phyloP scores from a whole-genome alignment of 2,888 invertebrate genomes.

The Protophormia terraenovae region DNA sequence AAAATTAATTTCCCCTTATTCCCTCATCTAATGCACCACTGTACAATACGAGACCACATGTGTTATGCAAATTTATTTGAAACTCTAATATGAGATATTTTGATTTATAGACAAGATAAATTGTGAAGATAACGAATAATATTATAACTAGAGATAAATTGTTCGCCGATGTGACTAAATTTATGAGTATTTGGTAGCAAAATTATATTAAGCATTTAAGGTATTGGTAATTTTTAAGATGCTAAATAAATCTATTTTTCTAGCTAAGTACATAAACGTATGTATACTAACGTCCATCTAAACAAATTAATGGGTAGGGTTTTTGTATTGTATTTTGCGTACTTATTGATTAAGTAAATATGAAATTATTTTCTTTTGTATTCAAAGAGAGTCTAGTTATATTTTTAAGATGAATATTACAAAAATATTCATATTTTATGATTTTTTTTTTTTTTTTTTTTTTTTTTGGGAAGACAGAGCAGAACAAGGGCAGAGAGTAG shows the following conservation, averaged over 20 bases:
- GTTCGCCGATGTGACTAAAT: conserved; percentile 21
- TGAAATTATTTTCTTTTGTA: conserved; percentile 51
- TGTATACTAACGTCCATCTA: background rate
- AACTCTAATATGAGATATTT: background rate
- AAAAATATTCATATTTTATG: conserved; percentile 13
- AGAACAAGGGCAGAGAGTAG: background rate
- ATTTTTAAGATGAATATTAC: background rate
- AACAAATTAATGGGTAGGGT: conserved; percentile 26
- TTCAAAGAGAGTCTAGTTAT: conserved; percentile 21
- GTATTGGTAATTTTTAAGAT: background rate
- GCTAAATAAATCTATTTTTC: background rate
- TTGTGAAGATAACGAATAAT: conserved; percentile 13
- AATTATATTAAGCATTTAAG: background rate
- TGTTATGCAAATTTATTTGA: conserved; percentile 12
- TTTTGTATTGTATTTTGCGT: conserved; percentile 31
- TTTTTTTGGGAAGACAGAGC: background rate
- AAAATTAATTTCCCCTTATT: background rate
- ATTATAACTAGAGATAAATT: conserved; percentile 21
- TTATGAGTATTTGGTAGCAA: background rate
- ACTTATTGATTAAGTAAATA: conserved; percentile 61
- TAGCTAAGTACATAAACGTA: background rate
- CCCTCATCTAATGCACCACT: background rate
- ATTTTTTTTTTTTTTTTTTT: background rate
- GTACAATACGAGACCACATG: too few relatives aligned
- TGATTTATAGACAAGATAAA: conserved; percentile 1